phyloP scores from a whole-genome alignment of 2,113 vertebrate genomes.

The Corynorhinus townsendii region DNA sequence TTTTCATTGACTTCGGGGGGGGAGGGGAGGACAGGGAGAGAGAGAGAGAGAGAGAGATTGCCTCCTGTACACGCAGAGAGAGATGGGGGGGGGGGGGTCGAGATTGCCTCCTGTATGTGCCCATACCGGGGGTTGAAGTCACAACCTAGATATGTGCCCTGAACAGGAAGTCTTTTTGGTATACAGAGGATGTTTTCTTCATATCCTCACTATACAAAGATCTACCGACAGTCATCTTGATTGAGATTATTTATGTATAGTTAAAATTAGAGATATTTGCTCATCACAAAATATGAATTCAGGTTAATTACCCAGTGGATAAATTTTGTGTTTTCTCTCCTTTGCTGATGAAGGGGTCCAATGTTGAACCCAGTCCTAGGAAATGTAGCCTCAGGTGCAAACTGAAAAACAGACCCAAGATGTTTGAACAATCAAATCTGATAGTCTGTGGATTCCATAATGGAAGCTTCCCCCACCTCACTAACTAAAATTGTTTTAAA shows the following conservation, averaged over 20 bases:
- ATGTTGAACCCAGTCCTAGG: background rate
- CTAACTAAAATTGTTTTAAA: constrained; percentile 2
- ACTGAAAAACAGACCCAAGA: background rate
- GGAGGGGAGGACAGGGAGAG: too few relatives aligned
- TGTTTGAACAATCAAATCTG: background rate
- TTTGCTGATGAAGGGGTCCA: background rate
- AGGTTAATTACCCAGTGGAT: background rate
- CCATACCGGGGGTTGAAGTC: too few relatives aligned
- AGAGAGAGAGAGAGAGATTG: background rate
- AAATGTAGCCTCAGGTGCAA: background rate
- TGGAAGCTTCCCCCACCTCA: background rate
- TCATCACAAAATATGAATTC: background rate
- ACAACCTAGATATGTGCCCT: background rate
- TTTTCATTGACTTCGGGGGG: background rate
- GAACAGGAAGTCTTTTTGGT: background rate
- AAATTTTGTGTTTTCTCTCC: background rate
- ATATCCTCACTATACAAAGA: background rate
- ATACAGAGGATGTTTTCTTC: background rate
- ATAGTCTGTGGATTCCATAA: background rate
- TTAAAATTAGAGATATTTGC: constrained; percentile 6
- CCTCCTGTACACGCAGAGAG: background rate
- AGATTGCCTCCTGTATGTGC: too few relatives aligned
- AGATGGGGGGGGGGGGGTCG: too few relatives aligned
- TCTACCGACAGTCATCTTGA: background rate
- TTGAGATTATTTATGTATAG: background rate